Conservation (phyloP, 2,113 vertebrate genomes). For the rabbit (Oryctolagus cuniculus) region mOryCun1.1 NC_091442.1:22257501-22258000, state of each 20-base stretch:
- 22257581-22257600: not conserved
- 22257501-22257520: not conserved
- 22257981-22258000: no score
- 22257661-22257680: not conserved
- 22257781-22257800: not conserved
- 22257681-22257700: not conserved
- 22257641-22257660: conserved; percentile 12
- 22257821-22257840: no score
- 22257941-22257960: no score
- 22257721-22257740: conserved; percentile 18
- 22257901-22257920: no score
- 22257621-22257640: not conserved
- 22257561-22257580: conserved; percentile 28
- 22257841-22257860: no score
- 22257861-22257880: no score
- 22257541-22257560: not conserved
- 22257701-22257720: not conserved
- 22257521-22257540: not conserved
- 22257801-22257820: no score
- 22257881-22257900: no score
- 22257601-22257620: not conserved
- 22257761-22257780: conserved; percentile 31
- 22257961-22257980: no score
- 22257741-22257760: not conserved
- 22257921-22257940: no score